Evolutionary conservation across 2,113 vertebrate genomes (phyloP), one percentile per base, ranked within the genome.

Genomic region (Esox niger): DNA sequence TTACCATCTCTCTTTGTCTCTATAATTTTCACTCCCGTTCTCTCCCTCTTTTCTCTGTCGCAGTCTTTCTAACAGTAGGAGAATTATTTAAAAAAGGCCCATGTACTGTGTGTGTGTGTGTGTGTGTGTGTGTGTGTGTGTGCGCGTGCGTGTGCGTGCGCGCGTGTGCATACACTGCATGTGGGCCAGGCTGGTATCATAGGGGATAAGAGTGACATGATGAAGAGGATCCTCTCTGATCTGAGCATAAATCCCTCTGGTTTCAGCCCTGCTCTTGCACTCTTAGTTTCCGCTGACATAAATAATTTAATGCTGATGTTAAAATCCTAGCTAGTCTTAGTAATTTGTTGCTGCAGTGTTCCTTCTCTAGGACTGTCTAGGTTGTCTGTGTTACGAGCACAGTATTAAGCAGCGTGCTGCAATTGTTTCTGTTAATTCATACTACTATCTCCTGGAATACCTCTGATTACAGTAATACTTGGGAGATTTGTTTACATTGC

Each of bases 11-110:
- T 43, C 13, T 43, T 15, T 43, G 3, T 4, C 3, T 43, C 15
- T 17, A 2, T 43, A 0, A 10, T 10, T 35, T 10, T 35, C 33
- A 9, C 0, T 35, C 9, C 11, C 33, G 7, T 2, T 7, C 33
- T 8, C 1, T 35, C 9, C 2, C 33, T 35, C 56, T 78, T 26
- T 67, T 77, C 76, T 76, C 73, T 78, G 73, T 43, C 78, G 61
- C 72, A 67, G 78, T 65, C 47, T 70, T 67, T 59, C 35, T 76
- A 71, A 83, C 80, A 75, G 65, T 31, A 33, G 78, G 64, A 76
- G 78, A 86, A 82, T 83, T 76, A 81, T 82, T 60, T 69, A 66
- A 78, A 87, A 86, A 75, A 74, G 74, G 77, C 79, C 84, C 81
- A 78, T 27, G 80, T 69, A 58, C 61, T 46, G 38, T 43, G 38